Evolutionary conservation across 2,888 invertebrate species (phyloP).

Genomic region (Gerris lacustris): DNA sequence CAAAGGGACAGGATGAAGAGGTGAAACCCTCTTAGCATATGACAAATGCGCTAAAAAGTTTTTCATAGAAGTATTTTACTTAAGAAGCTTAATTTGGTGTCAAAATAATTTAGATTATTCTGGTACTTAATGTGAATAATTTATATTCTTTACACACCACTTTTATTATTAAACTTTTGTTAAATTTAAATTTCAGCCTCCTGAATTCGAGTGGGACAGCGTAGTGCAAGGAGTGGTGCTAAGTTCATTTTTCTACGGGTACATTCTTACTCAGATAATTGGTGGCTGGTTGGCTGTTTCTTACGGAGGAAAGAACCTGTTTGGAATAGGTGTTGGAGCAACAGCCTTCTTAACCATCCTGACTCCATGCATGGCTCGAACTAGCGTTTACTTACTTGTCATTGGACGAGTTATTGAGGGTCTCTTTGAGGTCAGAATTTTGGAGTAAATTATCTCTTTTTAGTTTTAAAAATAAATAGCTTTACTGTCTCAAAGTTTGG

Average conservation of each 20-base stretch:
- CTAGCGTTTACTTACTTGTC: slow-evolving; percentile 35
- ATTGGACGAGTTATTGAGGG: slow-evolving; percentile 38
- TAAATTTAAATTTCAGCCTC: slow-evolving; percentile 26
- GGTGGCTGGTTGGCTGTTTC: slow-evolving; percentile 40
- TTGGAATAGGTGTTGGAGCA: slow-evolving; percentile 35
- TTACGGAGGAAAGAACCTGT: slow-evolving; percentile 42
- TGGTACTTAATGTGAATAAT: too few relatives aligned
- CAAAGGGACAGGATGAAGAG: too few relatives aligned
- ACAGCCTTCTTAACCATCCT: slow-evolving; percentile 39
- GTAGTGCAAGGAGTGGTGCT: slow-evolving; percentile 37
- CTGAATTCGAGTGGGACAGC: slow-evolving; percentile 36
- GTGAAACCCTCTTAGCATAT: too few relatives aligned
- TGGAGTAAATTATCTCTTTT: too few relatives aligned
- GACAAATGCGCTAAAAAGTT: too few relatives aligned
- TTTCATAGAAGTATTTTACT: too few relatives aligned
- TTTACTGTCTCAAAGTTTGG: too few relatives aligned
- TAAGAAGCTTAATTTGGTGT: too few relatives aligned
- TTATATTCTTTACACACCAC: too few relatives aligned
- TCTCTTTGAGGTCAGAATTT: slow-evolving; percentile 39
- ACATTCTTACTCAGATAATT: slow-evolving; percentile 39
- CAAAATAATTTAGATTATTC: too few relatives aligned
- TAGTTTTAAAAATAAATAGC: too few relatives aligned
- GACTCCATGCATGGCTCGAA: slow-evolving; percentile 38
- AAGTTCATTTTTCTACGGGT: slow-evolving; percentile 41
- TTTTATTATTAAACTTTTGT: not conserved